Evolutionary conservation across 2,797 vertebrate species (phyloP).

Genomic region (Brachyalestes nurse): DNA sequence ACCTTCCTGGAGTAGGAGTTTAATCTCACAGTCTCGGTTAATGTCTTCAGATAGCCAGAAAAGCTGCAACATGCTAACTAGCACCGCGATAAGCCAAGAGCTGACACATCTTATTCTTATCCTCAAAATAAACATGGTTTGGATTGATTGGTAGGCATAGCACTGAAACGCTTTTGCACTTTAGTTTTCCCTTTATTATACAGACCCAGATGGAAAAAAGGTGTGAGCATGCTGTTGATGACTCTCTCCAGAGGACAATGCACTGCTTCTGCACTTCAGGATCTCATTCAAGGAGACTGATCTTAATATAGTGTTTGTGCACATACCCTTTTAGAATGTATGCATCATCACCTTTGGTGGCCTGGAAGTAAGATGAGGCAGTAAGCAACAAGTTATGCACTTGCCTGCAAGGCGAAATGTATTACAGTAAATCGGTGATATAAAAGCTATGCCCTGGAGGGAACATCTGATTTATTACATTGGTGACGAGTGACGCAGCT

Average conservation of each 20-base stretch:
- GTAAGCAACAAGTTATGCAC: too few species aligned
- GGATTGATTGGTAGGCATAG: background rate
- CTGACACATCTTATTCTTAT: background rate
- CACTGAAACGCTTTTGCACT: background rate
- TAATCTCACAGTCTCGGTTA: background rate
- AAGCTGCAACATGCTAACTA: background rate
- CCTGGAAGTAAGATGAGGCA: too few species aligned
- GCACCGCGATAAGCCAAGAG: background rate
- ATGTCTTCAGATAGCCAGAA: background rate
- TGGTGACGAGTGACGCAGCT: too few species aligned
- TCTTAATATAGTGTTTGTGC: background rate
- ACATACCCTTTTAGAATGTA: too few species aligned
- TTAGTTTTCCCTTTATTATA: background rate
- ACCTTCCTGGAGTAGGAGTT: background rate
- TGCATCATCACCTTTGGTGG: too few species aligned
- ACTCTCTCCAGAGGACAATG: background rate
- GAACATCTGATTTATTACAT: too few species aligned
- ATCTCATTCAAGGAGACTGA: conserved; percentile 9
- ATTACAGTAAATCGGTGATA: too few species aligned
- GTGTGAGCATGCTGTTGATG: background rate
- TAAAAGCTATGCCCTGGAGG: too few species aligned
- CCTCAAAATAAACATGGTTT: background rate
- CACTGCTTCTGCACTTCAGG: background rate
- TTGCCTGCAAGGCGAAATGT: too few species aligned
- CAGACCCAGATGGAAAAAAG: background rate